Conservation (phyloP, 2,888 invertebrate species). For the Drosophila testacea region DNA sequence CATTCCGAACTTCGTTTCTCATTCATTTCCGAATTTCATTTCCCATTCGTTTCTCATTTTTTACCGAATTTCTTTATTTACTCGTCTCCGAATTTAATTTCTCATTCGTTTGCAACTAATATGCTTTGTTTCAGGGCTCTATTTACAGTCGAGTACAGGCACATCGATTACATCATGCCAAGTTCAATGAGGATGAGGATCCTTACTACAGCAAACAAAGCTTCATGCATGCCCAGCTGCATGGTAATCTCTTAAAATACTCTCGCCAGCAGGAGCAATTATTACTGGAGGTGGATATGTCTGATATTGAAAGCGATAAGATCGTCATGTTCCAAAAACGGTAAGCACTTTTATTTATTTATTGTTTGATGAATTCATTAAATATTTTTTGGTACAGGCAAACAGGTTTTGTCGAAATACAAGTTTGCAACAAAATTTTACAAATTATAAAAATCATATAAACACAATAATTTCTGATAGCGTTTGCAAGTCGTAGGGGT, state of each 20-base stretch:
- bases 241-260: slow-evolving; percentile 89
- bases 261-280: slow-evolving; percentile 89
- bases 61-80: slow-evolving; percentile 3
- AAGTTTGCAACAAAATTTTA: no score
- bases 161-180: slow-evolving; percentile 93
- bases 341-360: slow-evolving; percentile 85
- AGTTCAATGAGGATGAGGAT: slow-evolving; percentile 91
- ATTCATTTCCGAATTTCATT: not conserved
- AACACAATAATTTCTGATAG: no score
- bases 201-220: slow-evolving; percentile 92
- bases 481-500: no score
- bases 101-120: not conserved
- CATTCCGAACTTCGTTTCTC: not conserved
- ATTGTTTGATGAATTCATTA: no score
- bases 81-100: not conserved
- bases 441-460: no score
- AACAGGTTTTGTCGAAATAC: no score
- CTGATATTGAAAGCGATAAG: slow-evolving; percentile 91
- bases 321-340: slow-evolving; percentile 93
- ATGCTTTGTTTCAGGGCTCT: slow-evolving; percentile 87
- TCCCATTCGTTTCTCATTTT: not conserved
- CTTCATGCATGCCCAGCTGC: slow-evolving; percentile 92
- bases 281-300: slow-evolving; percentile 90
- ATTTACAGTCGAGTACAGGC: slow-evolving; percentile 93
- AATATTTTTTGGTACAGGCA: no score